phyloP scores from a whole-genome alignment of 2,797 vertebrate species.

The Peromyscus attwateri region DNA sequence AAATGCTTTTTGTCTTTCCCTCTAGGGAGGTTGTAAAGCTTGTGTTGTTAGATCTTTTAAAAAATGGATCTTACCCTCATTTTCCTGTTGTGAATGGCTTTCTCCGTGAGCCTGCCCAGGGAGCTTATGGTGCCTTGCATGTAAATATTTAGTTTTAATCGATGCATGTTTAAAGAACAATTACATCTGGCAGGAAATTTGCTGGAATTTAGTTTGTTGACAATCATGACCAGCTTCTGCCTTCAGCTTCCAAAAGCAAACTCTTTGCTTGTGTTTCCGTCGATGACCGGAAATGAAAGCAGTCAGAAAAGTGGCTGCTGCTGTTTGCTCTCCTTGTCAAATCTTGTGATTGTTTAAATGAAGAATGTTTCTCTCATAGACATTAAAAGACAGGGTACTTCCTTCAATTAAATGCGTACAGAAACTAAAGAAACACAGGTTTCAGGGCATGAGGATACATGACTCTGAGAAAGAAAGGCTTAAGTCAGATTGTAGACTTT shows the following conservation, averaged over 20 bases:
- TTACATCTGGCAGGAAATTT: not conserved
- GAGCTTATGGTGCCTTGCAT: not conserved
- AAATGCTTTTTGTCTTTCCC: conserved; percentile 51
- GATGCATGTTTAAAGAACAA: not conserved
- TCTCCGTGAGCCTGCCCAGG: not conserved
- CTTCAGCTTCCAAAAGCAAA: not conserved
- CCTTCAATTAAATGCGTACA: not conserved
- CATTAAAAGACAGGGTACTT: not conserved
- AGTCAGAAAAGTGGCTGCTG: not conserved
- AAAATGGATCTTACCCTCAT: not conserved
- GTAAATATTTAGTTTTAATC: not conserved
- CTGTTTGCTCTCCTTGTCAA: not conserved
- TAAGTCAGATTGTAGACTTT: not conserved
- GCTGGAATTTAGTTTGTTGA: conserved; percentile 14
- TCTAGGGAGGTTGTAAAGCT: conserved; percentile 56
- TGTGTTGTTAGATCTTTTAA: conserved; percentile 2
- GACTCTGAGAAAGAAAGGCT: not conserved
- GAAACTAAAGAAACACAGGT: not conserved
- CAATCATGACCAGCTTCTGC: not conserved
- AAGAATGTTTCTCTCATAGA: not conserved
- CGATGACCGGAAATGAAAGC: not conserved
- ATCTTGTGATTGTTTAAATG: not conserved
- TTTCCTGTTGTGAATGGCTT: not conserved
- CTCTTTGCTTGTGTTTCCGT: not conserved
- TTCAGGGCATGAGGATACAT: not conserved